phyloP scores from a whole-genome alignment of 2,113 vertebrate species.

The Zosterops borbonicus region DNA sequence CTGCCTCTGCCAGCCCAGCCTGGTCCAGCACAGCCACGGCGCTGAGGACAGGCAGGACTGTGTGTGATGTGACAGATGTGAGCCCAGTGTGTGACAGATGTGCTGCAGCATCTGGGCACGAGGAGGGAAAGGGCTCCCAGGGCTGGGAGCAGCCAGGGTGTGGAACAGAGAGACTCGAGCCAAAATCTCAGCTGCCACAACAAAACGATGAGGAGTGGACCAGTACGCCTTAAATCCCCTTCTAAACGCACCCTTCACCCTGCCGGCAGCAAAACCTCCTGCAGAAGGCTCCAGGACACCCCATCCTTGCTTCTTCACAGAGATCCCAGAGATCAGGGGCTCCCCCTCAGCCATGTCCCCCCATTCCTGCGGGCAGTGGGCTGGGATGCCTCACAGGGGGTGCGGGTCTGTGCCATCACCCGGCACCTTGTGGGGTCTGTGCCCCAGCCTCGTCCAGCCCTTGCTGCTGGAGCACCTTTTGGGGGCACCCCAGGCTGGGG shows the following conservation, averaged over 20 bases:
- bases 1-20: not conserved
- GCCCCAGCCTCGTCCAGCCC: not conserved
- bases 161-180: not conserved
- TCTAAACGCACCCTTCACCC: not conserved
- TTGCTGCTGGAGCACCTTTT: not conserved
- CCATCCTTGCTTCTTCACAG: rapidly evolving
- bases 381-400: rapidly evolving
- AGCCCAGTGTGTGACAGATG: not conserved
- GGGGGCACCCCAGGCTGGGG: not conserved
- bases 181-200: not conserved
- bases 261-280: not conserved
- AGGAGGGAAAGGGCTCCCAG: not conserved
- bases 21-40: rapidly evolving
- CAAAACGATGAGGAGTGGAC: not conserved
- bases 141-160: not conserved
- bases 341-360: not conserved
- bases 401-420: not conserved
- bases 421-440: rapidly evolving
- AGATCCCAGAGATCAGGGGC: not conserved
- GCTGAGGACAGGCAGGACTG: not conserved
- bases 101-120: not conserved
- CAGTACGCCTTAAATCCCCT: not conserved
- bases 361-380: not conserved
- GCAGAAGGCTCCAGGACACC: not conserved
- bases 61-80: not conserved